Conservation (phyloP, 1,140 invertebrate genomes). For the Pectinophora gossypiella region DNA sequence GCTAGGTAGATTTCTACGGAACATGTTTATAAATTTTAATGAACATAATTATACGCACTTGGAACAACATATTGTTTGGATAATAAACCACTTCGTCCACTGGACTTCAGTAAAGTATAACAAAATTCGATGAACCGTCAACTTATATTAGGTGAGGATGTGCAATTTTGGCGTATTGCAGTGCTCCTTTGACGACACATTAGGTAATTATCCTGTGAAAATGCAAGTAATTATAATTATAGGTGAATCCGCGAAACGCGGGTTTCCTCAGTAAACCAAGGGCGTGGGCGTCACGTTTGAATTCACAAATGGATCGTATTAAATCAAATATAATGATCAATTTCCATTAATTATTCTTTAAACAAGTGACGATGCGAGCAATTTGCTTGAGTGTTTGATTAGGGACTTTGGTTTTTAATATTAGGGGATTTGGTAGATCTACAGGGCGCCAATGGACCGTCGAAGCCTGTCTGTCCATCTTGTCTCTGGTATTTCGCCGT, state of each 20-base stretch:
- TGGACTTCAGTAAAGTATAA: neutral
- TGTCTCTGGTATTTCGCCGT: too few relatives aligned
- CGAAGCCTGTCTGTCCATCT: too few relatives aligned
- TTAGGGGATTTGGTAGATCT: too few relatives aligned
- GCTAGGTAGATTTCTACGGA: too few relatives aligned
- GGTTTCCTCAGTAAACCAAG: constrained; percentile 28
- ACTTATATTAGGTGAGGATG: neutral
- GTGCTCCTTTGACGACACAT: neutral
- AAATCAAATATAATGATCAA: neutral
- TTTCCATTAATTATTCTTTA: too few relatives aligned
- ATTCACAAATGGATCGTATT: constrained; percentile 14
- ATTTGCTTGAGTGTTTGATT: too few relatives aligned
- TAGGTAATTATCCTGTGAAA: neutral
- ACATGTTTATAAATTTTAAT: too few relatives aligned
- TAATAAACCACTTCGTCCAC: neutral
- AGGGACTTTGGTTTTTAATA: too few relatives aligned
- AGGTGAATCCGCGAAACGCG: constrained; percentile 11
- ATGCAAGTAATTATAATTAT: constrained; percentile 5
- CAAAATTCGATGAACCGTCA: neutral
- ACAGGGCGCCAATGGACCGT: too few relatives aligned
- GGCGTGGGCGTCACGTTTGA: constrained; percentile 24
- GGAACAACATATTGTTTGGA: neutral
- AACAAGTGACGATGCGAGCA: too few relatives aligned
- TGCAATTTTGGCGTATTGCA: neutral
- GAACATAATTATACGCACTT: neutral